Percentiles rank a stretch among this genome's conserved stretches.
phyloP scores from a whole-genome alignment of 2,888 invertebrate genomes.

The Drosophila macrothrix region DNA sequence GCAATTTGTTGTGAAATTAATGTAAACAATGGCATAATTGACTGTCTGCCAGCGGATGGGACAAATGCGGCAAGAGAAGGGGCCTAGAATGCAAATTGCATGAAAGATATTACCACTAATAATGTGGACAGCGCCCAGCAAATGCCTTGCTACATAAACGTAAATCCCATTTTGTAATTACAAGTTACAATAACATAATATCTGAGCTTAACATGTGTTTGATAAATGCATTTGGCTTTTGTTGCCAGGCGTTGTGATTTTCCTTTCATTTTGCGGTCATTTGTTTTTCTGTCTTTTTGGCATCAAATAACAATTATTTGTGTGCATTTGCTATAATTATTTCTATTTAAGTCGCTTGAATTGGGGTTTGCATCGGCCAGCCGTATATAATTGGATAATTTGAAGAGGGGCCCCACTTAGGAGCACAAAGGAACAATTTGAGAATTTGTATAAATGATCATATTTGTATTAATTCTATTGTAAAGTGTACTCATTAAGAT shows the following conservation, averaged over 20 bases:
- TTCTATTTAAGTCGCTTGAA: neutral
- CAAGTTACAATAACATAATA: conserved; percentile 52
- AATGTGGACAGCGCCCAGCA: conserved; percentile 29
- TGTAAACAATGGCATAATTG: conserved; percentile 70
- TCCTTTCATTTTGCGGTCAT: neutral
- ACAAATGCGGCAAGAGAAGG: neutral
- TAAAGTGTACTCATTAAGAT: neutral
- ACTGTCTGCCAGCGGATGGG: conserved; percentile 40
- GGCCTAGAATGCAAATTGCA: conserved; percentile 27
- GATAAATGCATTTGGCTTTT: conserved; percentile 51
- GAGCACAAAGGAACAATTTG: neutral
- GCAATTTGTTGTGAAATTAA: conserved; percentile 66
- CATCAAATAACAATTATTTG: conserved; percentile 26
- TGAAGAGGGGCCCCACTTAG: neutral
- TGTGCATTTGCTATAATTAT: neutral
- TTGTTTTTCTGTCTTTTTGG: neutral
- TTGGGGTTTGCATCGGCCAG: neutral
- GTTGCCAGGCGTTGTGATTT: conserved; percentile 43
- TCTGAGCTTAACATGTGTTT: conserved; percentile 43
- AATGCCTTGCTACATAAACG: conserved; percentile 25
- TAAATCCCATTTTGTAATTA: conserved; percentile 39
- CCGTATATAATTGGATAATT: neutral
- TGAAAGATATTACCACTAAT: conserved; percentile 43
- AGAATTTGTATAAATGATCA: neutral
- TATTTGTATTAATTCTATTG: neutral